Conservation (phyloP, 2,797 vertebrate species). For the Acestrorhynchus altus region DNA sequence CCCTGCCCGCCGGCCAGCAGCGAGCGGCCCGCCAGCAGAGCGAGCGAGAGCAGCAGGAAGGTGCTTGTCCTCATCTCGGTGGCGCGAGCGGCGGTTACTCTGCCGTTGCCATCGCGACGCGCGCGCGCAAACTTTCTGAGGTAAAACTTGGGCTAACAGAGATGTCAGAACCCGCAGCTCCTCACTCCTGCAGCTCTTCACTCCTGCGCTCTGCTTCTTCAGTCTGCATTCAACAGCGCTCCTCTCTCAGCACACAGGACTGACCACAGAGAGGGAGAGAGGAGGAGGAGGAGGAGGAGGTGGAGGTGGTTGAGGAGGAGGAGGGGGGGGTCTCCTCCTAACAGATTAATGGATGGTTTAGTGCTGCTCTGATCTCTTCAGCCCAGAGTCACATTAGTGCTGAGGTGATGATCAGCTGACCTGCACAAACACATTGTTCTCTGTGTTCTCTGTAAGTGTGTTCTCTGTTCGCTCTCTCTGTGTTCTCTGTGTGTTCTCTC, state of each 20-base stretch:
- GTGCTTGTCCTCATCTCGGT: neutral
- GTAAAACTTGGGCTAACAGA: neutral
- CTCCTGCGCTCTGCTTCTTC: neutral
- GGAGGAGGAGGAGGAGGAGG: slow-evolving; percentile 36
- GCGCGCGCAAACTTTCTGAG: neutral
- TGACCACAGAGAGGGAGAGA: slow-evolving; percentile 25
- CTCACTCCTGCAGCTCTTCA: no score
- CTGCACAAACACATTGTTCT: no score
- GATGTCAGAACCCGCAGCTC: no score
- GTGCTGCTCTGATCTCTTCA: no score
- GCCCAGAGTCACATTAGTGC: no score
- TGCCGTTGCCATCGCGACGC: neutral
- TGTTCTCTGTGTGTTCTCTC: no score
- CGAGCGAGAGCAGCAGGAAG: neutral
- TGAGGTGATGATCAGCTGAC: no score
- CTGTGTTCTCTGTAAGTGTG: no score
- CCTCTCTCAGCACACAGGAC: slow-evolving; percentile 30
- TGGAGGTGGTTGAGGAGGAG: neutral
- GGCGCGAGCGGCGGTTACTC: neutral
- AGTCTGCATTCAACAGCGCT: neutral
- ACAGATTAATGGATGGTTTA: slow-evolving; percentile 7
- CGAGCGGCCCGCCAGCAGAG: slow-evolving; percentile 27
- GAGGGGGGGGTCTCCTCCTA: neutral
- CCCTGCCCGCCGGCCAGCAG: slow-evolving; percentile 26
- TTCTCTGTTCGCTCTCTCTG: no score